Conservation (phyloP, 1,140 invertebrate genomes). For the Palaemon carinicauda region DNA sequence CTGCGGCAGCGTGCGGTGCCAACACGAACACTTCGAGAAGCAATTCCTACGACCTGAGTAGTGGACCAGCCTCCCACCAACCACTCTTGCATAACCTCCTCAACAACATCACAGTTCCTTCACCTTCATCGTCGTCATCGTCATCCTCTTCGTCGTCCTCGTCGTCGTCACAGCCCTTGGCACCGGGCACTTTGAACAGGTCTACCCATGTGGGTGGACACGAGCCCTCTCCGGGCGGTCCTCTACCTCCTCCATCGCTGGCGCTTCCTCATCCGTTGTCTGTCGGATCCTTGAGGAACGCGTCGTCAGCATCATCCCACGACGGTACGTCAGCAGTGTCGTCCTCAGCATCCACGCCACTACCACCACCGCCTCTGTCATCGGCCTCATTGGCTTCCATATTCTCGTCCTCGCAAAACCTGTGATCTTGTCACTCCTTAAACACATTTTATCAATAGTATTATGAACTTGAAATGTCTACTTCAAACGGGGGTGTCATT, state of each 20-base stretch:
- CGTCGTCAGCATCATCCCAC: neutral
- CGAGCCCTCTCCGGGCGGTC: neutral
- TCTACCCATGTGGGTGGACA: too few species aligned
- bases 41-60: too few species aligned
- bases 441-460: neutral
- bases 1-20: too few species aligned
- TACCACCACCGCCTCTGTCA: neutral
- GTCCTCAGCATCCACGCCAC: neutral
- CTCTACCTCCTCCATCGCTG: neutral
- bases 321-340: too few species aligned
- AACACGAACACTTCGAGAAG: too few species aligned
- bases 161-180: too few species aligned
- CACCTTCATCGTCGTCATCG: neutral
- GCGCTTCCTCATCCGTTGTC: neutral
- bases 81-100: neutral
- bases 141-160: too few species aligned
- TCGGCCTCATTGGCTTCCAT: neutral
- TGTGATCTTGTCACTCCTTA: neutral
- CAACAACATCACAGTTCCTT: neutral
- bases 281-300: neutral
- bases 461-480: neutral
- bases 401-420: conserved; percentile 30
- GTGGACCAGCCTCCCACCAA: neutral
- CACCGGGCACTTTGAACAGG: too few species aligned
- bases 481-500: neutral